phyloP scores from a whole-genome alignment of 1,140 invertebrate genomes.

The Globodera rostochiensis region DNA sequence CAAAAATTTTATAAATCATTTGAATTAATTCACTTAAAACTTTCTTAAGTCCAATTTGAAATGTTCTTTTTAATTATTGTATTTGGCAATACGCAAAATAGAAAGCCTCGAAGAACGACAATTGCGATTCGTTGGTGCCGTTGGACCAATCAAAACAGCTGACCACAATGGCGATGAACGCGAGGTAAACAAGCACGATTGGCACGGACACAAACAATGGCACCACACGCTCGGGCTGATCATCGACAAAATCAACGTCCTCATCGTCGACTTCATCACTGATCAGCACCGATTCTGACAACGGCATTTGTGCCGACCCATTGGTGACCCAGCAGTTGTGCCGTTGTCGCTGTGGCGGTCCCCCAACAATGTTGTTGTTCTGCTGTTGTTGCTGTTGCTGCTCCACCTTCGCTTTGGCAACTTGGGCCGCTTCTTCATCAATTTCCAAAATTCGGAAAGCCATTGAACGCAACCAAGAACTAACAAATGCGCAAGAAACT shows the following conservation, averaged over 20 bases:
- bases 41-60: no score
- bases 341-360: neutral
- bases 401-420: conserved; percentile 8
- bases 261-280: neutral
- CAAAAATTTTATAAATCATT: neutral
- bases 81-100: neutral
- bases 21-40: neutral
- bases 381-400: conserved; percentile 1
- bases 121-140: neutral
- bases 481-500: neutral
- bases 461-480: neutral
- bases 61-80: no score
- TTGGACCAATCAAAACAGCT: conserved; percentile 36
- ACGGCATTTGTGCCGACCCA: no score
- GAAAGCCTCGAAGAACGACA: neutral
- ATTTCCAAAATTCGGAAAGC: conserved; percentile 7
- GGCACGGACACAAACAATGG: conserved; percentile 36
- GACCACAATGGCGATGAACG: conserved; percentile 34
- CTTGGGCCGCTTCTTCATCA: conserved; percentile 14
- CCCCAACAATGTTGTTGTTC: neutral
- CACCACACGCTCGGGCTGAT: conserved; percentile 34
- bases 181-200: conserved; percentile 39
- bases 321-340: neutral
- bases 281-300: neutral
- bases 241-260: neutral